Evolutionary conservation across 2,888 invertebrate species (phyloP), one percentile per base, ranked within the genome.

Genomic region (Tiliacea aurago): DNA sequence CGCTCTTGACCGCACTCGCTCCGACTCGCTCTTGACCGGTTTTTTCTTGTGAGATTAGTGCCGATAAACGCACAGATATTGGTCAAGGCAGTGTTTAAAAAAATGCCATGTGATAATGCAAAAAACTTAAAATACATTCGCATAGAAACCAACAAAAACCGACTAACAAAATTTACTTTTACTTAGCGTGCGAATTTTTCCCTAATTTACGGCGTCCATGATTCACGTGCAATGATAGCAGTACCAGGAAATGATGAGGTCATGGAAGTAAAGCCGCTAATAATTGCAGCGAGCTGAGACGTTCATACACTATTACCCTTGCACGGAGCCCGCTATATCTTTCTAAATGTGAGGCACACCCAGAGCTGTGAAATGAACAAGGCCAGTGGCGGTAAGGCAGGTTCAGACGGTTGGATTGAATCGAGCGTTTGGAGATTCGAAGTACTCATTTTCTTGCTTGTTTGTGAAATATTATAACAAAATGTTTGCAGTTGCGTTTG

Each of bases 241-340:
- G 66, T 78, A 83, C 78, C 49, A 80, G 70, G 73, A 70, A 77
- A 74, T 85, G 77, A 86, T 79, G 68, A 72, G 66, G 65, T 51
- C 64, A 70, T 28, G 73, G 73, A 56, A 70, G 75, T 67, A 58
- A 70, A 66, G 65, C 83, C 78, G 74, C 83, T 86, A 85, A 85
- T 86, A 85, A 85, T 79, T 84, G 80, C 85, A 84, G 69, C 56
- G 72, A 76, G 74, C 80, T 82, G 85, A 86, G 80, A 84, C 64
- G 72, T 84, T 84, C 76, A 79, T 79, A 84, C 73, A 81, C 73
- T 83, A 81, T 83, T 81, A 80, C 78, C 66, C 58, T 59, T 82
- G 76, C 74, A 69, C 72, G 59, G 58, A 82, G 78, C 49, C 20
- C 51, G 62, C 59, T 70, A 85, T 80, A 70, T 75, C 62, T 83